Evolutionary conservation across 2,113 vertebrate genomes (phyloP), one percentile per base, ranked within the genome.

Genomic region (Corythoichthys intestinalis): DNA sequence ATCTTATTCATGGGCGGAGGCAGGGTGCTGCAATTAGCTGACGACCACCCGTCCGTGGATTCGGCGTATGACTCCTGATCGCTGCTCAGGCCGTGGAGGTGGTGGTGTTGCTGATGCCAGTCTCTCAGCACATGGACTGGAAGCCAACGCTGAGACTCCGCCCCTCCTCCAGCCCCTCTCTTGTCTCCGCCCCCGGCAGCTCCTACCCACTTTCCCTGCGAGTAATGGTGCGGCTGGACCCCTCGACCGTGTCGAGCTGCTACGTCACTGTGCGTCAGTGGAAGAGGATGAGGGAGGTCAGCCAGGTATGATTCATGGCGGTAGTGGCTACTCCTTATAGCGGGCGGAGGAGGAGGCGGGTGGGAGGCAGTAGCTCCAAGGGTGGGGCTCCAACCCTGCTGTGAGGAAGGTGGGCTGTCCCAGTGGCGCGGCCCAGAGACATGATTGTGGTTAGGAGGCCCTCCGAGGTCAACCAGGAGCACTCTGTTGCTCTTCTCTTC

Each of bases 1-100:
- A 98, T 99, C 88, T 98, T 99, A 77, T 34, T 98, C 97, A 99
- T 99, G 39, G 97, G 97, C 0, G 97, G 97, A 1, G 97, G 97
- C 71, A 99, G 93, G 0, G 97, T 98, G 73, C 96, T 94, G 48
- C 96, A 98, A 89, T 99, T 99, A 1, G 96, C 88, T 1, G 96
- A 98, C 0, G 97, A 99, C 96, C 96, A 96, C 38, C 97, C 97
- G 0, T 99, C 97, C 0, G 97, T 99, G 53, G 97, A 99, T 83
- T 99, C 97, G 0, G 96, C 95, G 73, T 96, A 98, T 0, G 97
- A 99, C 87, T 99, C 97, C 90, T 98, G 97, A 83, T 99, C 97
- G 0, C 97, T 99, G 72, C 91, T 87, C 60, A 82, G 74, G 46
- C 86, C 85, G 52, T 86, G 88, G 60, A 85, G 66, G 70, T 85